Base-by-base conservation (phyloP, 1,140 invertebrate species). In the Hetaerina americana region DNA sequence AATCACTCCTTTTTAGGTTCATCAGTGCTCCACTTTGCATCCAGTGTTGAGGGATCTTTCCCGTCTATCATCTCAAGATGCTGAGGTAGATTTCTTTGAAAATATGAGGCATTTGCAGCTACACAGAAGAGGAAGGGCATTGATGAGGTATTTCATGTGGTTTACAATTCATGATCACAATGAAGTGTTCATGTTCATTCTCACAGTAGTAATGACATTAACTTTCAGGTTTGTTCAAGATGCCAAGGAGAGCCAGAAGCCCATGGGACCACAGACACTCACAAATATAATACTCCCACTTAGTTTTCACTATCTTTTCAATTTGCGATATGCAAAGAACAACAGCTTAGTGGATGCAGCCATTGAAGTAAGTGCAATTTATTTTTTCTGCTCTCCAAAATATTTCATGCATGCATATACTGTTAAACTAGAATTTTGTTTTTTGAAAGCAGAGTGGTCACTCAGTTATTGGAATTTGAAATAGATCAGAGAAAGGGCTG, bases 1-100 rank as follows among this genome's bases (percentile, higher is more conserved):
- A n/a, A n/a, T n/a, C n/a, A n/a, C n/a, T n/a, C n/a, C n/a, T n/a
- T n/a, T n/a, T 26, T 49, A 76, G 75, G 86, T 87, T 0, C 84
- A 89, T 75, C 87, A 92, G 77, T 92, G 90, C 80, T 80, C 86
- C 0, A 82, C 88, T 0, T 80, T 85, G 0, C 86, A 95, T 82
- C 86, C 89, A 27, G 81, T 90, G 8, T 78, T 94, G 6, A 82
- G 84, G n/a, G 93, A 96, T 81, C 83, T 97, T 27, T 81, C 85
- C 0, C 79, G 84, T 22, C 81, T 96, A 1, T 84, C 86, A 0
- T 89, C 92, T 78, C 82, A 83, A 31, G 93, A 98, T 79, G 79
- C 83, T 0, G 95, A 98, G 79, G 88, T 92, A 0, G 95, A 98
- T 80, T 96, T 98, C 82, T 98, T 96, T 78, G 92, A 96, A 75